phyloP scores from a whole-genome alignment of 2,888 invertebrate genomes.

The Hirtodrosophila duncani region DNA sequence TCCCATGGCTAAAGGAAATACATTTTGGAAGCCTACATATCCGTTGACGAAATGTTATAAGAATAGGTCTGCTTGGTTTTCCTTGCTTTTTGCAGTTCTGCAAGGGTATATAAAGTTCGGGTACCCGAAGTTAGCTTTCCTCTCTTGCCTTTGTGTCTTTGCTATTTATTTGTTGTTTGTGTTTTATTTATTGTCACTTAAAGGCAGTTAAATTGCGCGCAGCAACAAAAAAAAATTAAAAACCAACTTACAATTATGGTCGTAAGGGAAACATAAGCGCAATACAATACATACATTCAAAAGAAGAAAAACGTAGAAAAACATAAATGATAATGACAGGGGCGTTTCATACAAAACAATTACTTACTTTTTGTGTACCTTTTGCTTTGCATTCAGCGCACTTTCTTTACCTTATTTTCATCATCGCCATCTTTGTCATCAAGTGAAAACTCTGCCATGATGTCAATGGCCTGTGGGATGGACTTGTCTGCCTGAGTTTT shows the following conservation, averaged over 20 bases:
- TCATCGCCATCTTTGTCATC: conserved; percentile 11
- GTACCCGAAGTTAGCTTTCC: no score
- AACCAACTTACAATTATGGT: conserved; percentile 45
- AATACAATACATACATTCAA: conserved; percentile 31
- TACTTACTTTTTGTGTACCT: conserved; percentile 43
- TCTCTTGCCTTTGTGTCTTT: conserved; percentile 14
- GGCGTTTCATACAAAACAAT: conserved; percentile 46
- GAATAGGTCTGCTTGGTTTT: no score
- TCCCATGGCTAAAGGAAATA: no score
- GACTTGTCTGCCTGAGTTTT: conserved; percentile 29
- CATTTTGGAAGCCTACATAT: no score
- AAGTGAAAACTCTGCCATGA: conserved; percentile 52
- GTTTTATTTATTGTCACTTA: conserved; percentile 26
- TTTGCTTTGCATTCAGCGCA: conserved; percentile 40
- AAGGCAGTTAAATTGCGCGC: conserved; percentile 37
- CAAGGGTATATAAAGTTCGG: no score
- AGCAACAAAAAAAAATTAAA: conserved; percentile 14
- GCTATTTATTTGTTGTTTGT: conserved; percentile 29
- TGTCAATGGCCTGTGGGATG: conserved; percentile 30
- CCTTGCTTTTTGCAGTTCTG: no score
- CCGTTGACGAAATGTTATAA: no score
- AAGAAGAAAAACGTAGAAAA: conserved; percentile 15
- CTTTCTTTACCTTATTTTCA: conserved; percentile 51
- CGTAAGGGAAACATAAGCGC: conserved; percentile 21
- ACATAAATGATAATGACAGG: conserved; percentile 44